Evolutionary conservation across 2,113 vertebrate species (phyloP).

Genomic region (Harpagus bidentatus): DNA sequence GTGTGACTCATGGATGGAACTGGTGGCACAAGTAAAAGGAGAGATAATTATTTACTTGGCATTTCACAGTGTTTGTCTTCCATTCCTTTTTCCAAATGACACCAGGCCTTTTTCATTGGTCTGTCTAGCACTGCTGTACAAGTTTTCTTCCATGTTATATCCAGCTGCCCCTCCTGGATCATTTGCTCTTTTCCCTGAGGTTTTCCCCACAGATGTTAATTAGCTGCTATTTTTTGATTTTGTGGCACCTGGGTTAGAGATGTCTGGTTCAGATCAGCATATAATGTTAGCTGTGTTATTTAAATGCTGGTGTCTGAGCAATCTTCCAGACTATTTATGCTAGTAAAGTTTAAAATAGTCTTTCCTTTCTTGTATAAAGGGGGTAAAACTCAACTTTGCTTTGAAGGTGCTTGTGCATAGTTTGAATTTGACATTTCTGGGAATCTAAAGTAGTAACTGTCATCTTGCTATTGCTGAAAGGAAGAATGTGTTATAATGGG

Average conservation of each 20-base stretch:
- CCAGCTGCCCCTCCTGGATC: background rate
- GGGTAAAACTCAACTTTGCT: background rate
- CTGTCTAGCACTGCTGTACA: background rate
- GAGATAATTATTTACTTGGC: background rate
- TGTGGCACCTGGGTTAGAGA: background rate
- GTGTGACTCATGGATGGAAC: background rate
- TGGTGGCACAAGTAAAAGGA: background rate
- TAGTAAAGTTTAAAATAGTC: background rate
- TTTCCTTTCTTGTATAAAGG: background rate
- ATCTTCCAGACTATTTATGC: background rate
- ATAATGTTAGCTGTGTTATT: background rate
- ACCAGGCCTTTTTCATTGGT: background rate
- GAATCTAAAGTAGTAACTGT: background rate
- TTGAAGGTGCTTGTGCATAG: background rate
- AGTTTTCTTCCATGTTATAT: background rate
- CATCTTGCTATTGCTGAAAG: background rate
- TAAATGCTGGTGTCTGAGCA: background rate
- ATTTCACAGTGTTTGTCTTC: background rate
- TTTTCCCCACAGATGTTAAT: background rate
- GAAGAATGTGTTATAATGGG: background rate
- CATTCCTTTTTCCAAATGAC: background rate
- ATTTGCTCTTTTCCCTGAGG: background rate
- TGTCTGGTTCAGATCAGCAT: background rate
- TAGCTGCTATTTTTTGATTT: background rate
- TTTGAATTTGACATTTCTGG: background rate